phyloP scores from a whole-genome alignment of 2,113 vertebrate genomes.

The Colossoma macropomum region DNA sequence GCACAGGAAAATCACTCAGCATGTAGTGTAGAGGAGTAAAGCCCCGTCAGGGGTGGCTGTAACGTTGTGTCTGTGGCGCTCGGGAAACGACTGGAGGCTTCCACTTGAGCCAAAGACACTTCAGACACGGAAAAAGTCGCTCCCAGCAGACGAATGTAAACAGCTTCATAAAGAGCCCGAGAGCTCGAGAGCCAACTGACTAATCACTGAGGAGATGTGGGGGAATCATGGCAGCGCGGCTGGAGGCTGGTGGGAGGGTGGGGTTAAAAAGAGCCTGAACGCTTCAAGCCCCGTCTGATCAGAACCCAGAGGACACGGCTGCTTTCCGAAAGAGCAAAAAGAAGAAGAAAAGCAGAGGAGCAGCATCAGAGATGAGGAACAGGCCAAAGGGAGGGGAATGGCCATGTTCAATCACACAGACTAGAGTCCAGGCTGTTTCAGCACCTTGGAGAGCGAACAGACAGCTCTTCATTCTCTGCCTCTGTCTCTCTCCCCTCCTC shows the following conservation, averaged over 20 bases:
- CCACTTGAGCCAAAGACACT: neutral
- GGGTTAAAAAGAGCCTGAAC: neutral
- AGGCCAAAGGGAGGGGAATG: neutral
- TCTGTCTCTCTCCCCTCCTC: neutral
- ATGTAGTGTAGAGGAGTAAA: neutral
- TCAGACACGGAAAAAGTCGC: neutral
- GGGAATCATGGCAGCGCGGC: neutral
- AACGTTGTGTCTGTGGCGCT: neutral
- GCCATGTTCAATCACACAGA: neutral
- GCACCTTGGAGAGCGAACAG: constrained; percentile 49
- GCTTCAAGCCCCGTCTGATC: neutral
- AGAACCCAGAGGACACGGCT: neutral
- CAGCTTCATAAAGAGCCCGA: constrained; percentile 24
- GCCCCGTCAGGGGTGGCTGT: neutral
- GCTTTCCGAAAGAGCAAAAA: neutral
- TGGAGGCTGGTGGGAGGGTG: too few relatives aligned
- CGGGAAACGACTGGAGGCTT: neutral
- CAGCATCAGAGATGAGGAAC: neutral
- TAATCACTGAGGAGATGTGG: constrained; percentile 24
- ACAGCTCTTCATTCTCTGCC: neutral
- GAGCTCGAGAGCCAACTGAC: constrained; percentile 9
- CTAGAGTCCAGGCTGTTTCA: constrained; percentile 27
- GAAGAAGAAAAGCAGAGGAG: neutral
- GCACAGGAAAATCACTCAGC: too few relatives aligned
- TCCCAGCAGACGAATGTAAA: constrained; percentile 15